A percentile compares a stretch with the other conserved stretches of the same genome.
Conservation (phyloP, 2,888 invertebrate genomes). For the Sphaeridia pumilis region DNA sequence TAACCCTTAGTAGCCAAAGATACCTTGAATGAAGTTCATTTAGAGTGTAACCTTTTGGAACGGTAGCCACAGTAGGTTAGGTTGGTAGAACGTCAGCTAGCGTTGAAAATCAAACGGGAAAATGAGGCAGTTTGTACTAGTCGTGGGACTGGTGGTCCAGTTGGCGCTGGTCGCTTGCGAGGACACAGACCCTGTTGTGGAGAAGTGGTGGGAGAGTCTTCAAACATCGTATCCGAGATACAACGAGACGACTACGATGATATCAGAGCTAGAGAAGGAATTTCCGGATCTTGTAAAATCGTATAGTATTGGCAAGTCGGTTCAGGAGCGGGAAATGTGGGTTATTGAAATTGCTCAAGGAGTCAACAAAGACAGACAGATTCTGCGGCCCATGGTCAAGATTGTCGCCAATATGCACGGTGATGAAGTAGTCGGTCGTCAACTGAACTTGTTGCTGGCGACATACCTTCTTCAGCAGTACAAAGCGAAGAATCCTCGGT, state of each 20-base stretch:
- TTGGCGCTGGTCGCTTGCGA: conserved; percentile 1
- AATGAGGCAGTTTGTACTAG: too few relatives aligned
- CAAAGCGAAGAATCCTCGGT: conserved; percentile 26
- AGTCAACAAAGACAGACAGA: conserved; percentile 43
- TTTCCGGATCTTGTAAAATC: conserved; percentile 60
- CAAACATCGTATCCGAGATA: conserved; percentile 51
- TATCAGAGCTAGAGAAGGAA: conserved; percentile 49
- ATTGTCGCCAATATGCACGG: conserved; percentile 96
- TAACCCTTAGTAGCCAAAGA: too few relatives aligned
- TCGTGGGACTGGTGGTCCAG: conserved; percentile 15
- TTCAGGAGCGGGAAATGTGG: conserved; percentile 65
- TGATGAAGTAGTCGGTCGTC: conserved; percentile 78
- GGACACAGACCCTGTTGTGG: background rate
- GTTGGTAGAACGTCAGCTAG: too few relatives aligned
- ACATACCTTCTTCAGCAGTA: conserved; percentile 58
- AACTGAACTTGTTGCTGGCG: conserved; percentile 69
- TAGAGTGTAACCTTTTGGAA: too few relatives aligned
- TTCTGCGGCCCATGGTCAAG: conserved; percentile 76
- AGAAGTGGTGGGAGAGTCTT: conserved; percentile 24
- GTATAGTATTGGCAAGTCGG: conserved; percentile 70
- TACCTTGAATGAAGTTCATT: too few relatives aligned
- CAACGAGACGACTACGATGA: conserved; percentile 54
- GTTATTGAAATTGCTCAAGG: conserved; percentile 67
- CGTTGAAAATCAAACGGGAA: too few relatives aligned
- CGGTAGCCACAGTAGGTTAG: too few relatives aligned